Evolutionary conservation across 1,140 invertebrate genomes (phyloP).

Genomic region (Sarcophaga peregrina): DNA sequence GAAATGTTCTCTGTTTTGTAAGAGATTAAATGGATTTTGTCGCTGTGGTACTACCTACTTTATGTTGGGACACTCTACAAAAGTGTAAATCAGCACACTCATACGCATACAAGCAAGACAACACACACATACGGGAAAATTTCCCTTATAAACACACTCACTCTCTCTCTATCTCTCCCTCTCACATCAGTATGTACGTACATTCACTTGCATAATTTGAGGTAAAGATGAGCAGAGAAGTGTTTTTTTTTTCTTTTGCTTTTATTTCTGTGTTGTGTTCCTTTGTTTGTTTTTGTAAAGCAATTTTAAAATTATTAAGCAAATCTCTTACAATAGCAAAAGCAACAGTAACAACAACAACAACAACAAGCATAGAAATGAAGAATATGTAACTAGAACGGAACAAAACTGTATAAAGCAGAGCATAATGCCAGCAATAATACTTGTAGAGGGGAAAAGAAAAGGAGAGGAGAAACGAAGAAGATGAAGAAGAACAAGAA

Average conservation of each 20-base stretch:
- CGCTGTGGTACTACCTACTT: not conserved
- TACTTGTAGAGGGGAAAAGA: too few species aligned
- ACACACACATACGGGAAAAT: too few species aligned
- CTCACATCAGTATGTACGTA: too few species aligned
- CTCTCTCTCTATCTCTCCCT: not conserved
- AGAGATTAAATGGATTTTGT: constrained; percentile 17
- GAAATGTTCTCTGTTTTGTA: constrained; percentile 1
- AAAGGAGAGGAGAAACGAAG: too few species aligned
- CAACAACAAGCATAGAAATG: not conserved
- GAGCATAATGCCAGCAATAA: too few species aligned
- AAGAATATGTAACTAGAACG: not conserved
- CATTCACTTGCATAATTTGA: not conserved
- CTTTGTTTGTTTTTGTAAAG: not conserved
- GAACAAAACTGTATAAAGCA: not conserved
- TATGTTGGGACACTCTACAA: not conserved
- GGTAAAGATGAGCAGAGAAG: not conserved
- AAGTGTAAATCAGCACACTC: not conserved
- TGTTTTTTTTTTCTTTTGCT: not conserved
- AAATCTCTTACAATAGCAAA: constrained; percentile 11
- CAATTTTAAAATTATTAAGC: not conserved
- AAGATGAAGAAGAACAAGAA: not conserved
- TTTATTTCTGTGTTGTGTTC: not conserved
- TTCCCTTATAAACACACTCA: too few species aligned
- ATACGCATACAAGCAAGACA: not conserved
- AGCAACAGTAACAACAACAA: too few species aligned